Conservation (phyloP, 1,140 invertebrate genomes). For the Drosophila obscura region DNA sequence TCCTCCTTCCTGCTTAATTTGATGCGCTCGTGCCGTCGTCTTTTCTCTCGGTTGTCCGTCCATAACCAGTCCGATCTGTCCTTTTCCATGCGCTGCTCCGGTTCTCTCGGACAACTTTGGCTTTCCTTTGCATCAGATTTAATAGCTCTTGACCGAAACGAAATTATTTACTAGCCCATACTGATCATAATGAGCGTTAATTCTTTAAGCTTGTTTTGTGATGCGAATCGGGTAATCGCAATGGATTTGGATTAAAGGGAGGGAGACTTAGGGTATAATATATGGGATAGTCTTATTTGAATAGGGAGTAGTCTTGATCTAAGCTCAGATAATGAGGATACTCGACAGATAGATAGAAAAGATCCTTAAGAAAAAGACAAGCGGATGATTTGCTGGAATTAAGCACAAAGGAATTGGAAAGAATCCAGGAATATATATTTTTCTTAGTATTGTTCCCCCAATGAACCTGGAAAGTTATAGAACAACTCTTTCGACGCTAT, state of each 20-base stretch:
- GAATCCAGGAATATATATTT: too few species aligned
- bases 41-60: conserved; percentile 32
- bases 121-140: conserved; percentile 46
- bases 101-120: conserved; percentile 34
- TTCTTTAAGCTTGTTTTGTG: conserved; percentile 36
- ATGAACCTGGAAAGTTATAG: too few species aligned
- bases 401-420: too few species aligned
- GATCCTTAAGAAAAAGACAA: too few species aligned
- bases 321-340: too few species aligned
- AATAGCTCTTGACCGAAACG: conserved; percentile 64
- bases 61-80: conserved; percentile 33
- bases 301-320: too few species aligned
- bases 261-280: too few species aligned
- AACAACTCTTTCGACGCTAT: too few species aligned
- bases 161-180: conserved; percentile 71
- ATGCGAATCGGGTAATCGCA: background rate
- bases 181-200: conserved; percentile 65
- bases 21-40: conserved; percentile 71
- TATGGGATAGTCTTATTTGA: background rate
- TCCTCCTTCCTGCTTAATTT: conserved; percentile 66
- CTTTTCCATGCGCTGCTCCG: conserved; percentile 16
- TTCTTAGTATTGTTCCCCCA: too few species aligned
- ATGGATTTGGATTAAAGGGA: background rate
- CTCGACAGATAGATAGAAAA: too few species aligned
- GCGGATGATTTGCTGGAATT: too few species aligned